Base-by-base conservation (phyloP, 1,140 invertebrate species). In the Helicorthomorpha holstii region DNA sequence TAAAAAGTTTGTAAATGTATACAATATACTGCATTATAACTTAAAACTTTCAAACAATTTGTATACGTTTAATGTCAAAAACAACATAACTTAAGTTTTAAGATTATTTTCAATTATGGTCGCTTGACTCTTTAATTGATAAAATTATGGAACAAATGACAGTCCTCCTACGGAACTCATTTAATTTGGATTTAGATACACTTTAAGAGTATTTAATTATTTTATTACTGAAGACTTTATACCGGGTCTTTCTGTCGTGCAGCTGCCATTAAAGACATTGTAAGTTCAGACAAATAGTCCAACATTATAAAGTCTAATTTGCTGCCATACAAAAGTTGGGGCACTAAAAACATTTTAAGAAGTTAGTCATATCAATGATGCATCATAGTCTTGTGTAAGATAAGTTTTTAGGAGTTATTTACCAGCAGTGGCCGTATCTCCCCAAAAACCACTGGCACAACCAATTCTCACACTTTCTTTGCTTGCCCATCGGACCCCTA, bases 251-350 rank as follows among this genome's bases (percentile, higher is more conserved):
- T 73, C 16, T 61, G 59, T 55, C 64, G 64, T 21, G 66, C 67
- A 50, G 68, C 70, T n/a, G 67, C 67, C 19, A 74, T 64, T 0
- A 74, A 60, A 2, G 71, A 73, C 73, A 75, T 75, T n/a, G 73
- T 75, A 19, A 75, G 69, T 62, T 75, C 73, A 10, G 73, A 74
- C 16, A 75, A 58, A 55, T 74, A 75, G 54, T 75, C 73, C 60
- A 71, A 67, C 41, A 75, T 69, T 27, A 75, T 58, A 57, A 66
- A 75, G 56, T 75, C 70, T 7, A 75, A 27, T 16, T 70, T 67
- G 1, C 68, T 67, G 47, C 64, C 56, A 54, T 70, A 63, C 2
- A 74, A 68, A 7, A 75, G 59, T 54, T 74, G 71, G 29, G 65
- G 64, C 27, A 69, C 73, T 73, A 58, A 16, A 34, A 34, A 49